phyloP scores from a whole-genome alignment of 2,113 vertebrate species.

The Onychostoma macrolepis region DNA sequence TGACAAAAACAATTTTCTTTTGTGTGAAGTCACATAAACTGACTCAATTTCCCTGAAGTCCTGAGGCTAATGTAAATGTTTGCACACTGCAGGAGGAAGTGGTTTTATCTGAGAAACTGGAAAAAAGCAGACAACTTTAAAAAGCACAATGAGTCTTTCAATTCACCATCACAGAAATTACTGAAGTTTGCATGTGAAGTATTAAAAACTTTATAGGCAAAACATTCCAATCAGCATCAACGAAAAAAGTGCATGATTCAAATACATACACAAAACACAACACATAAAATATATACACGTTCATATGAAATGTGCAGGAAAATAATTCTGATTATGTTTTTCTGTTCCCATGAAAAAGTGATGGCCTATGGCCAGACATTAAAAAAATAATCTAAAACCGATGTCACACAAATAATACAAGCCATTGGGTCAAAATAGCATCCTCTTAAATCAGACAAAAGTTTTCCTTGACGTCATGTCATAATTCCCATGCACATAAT shows the following conservation, averaged over 20 bases:
- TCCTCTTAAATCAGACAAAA: neutral
- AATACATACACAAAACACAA: slow-evolving; percentile 33
- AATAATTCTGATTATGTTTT: slow-evolving; percentile 23
- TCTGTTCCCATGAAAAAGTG: slow-evolving; percentile 7
- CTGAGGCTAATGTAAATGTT: neutral
- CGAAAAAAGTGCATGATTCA: slow-evolving; percentile 35
- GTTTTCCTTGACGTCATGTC: slow-evolving; percentile 2
- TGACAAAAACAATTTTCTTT: neutral
- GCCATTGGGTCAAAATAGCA: neutral
- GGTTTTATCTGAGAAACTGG: neutral
- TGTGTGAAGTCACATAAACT: neutral
- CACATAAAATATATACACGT: slow-evolving; percentile 14
- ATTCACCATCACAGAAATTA: neutral
- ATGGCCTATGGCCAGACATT: neutral
- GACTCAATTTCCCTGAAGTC: neutral
- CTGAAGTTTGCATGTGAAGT: slow-evolving; percentile 1
- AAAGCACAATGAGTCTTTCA: neutral
- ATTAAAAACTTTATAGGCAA: slow-evolving; percentile 16
- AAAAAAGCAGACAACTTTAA: neutral
- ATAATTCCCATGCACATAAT: neutral
- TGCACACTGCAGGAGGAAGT: neutral
- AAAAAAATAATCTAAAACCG: neutral
- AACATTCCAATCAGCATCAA: neutral
- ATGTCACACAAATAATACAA: neutral
- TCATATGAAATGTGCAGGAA: slow-evolving; percentile 25